Percentiles rank a stretch among this genome's conserved stretches.
phyloP scores from a whole-genome alignment of 2,888 invertebrate species.

The Athripsodes cinereus region DNA sequence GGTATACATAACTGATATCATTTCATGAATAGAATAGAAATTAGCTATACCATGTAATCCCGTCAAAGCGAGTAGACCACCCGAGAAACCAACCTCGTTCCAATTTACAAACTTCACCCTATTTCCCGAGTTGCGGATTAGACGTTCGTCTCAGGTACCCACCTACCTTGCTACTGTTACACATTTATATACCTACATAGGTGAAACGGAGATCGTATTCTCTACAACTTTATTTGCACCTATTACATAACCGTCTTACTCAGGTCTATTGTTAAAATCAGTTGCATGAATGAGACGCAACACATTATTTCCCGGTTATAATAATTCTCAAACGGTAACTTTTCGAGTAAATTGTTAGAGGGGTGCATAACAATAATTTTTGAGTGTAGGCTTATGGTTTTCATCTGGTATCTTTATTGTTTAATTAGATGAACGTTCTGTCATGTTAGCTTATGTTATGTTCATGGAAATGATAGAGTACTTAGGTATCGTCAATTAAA shows the following conservation, averaged over 20 bases:
- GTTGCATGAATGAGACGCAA: neutral
- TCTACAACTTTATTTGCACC: constrained; percentile 1
- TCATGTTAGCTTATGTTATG: neutral
- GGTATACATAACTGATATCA: neutral
- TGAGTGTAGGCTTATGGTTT: neutral
- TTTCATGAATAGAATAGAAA: constrained; percentile 1
- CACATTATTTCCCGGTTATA: neutral
- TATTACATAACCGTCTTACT: neutral
- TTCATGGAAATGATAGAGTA: no score
- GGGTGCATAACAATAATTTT: constrained; percentile 2
- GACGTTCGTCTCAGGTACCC: constrained; percentile 1
- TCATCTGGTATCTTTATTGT: neutral
- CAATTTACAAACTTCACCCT: constrained; percentile 2
- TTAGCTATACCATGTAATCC: neutral
- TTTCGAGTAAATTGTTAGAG: neutral
- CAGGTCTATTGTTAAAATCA: neutral
- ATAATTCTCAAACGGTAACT: neutral
- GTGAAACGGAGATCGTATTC: neutral
- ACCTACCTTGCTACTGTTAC: no score
- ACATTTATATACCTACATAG: neutral
- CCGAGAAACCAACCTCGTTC: constrained; percentile 1
- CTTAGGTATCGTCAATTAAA: no score
- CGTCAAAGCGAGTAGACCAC: neutral
- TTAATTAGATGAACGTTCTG: neutral
- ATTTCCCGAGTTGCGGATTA: neutral